A percentile compares a stretch with the other conserved stretches of the same genome.
Conservation (phyloP, 2,113 vertebrate species). For the Onychostruthus taczanowskii region DNA sequence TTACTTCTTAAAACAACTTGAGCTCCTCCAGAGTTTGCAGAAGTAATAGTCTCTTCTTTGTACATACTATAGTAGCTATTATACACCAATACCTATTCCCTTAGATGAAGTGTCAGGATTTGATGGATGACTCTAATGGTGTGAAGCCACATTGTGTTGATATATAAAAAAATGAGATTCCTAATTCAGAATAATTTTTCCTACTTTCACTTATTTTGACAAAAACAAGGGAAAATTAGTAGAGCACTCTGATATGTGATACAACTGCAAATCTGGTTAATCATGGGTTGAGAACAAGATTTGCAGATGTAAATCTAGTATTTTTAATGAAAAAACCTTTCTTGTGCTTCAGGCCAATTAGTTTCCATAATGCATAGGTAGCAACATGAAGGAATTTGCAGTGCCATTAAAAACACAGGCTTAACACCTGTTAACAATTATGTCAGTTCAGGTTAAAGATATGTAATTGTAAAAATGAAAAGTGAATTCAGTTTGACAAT, state of each 20-base stretch:
- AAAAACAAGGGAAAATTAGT: neutral
- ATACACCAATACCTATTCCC: neutral
- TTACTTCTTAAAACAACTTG: neutral
- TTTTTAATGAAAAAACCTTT: neutral
- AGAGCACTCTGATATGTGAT: neutral
- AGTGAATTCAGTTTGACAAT: neutral
- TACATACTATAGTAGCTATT: neutral
- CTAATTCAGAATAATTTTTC: neutral
- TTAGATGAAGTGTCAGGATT: neutral
- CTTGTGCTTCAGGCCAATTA: neutral
- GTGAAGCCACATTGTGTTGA: neutral
- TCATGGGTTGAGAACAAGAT: neutral
- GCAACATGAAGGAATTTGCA: neutral
- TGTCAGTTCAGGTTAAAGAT: neutral
- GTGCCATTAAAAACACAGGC: neutral
- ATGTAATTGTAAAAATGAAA: neutral
- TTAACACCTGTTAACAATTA: neutral
- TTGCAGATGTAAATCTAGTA: neutral
- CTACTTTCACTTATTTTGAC: neutral
- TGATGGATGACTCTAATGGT: neutral
- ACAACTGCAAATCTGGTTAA: neutral
- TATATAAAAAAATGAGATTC: neutral
- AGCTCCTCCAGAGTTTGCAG: neutral
- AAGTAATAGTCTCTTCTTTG: neutral
- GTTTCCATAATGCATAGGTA: neutral